These are phyloP conservation scores for Metellina segmentata DNA, from an alignment of 2,888 invertebrate genomes.

Conservation along the genomic window DNA sequence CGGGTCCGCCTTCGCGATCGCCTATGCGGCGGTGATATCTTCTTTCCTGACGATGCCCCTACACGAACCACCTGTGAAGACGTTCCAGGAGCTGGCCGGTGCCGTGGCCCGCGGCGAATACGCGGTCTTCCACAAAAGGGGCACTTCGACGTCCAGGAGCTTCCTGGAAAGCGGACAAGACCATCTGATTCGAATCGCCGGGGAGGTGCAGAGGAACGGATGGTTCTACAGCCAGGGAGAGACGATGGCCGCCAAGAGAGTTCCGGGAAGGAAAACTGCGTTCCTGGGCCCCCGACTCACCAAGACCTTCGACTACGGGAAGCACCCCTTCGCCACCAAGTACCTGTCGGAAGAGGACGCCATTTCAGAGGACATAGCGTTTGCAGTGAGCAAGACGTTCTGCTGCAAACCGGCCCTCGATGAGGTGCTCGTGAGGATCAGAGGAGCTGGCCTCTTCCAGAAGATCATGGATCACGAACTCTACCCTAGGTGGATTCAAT, in stretches of 20 bases:
- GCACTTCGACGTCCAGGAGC: not conserved
- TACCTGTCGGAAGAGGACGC: not conserved
- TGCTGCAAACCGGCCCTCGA: not conserved
- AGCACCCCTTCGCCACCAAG: not conserved
- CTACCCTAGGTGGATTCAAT: not conserved
- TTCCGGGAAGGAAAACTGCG: not conserved
- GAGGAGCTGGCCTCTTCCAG: not conserved
- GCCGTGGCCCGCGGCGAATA: not conserved
- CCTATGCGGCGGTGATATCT: not conserved
- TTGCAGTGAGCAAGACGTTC: not conserved
- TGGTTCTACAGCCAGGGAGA: not conserved
- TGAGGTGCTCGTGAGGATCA: not conserved
- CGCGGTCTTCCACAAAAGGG: not conserved
- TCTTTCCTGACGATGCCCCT: not conserved
- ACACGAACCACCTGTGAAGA: not conserved
- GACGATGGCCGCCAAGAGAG: not conserved
- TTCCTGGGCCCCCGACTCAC: not conserved
- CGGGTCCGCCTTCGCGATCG: not conserved
- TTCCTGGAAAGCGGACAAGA: not conserved
- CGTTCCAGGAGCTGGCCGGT: not conserved
- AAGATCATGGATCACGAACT: not conserved
- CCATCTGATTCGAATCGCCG: not conserved
- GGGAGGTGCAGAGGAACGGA: not conserved
- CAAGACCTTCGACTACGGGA: not conserved
- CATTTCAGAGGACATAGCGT: not conserved